These are phyloP conservation scores for Glaucomys volans DNA, from an alignment of 2,113 vertebrate species.

Conservation along the genomic window DNA sequence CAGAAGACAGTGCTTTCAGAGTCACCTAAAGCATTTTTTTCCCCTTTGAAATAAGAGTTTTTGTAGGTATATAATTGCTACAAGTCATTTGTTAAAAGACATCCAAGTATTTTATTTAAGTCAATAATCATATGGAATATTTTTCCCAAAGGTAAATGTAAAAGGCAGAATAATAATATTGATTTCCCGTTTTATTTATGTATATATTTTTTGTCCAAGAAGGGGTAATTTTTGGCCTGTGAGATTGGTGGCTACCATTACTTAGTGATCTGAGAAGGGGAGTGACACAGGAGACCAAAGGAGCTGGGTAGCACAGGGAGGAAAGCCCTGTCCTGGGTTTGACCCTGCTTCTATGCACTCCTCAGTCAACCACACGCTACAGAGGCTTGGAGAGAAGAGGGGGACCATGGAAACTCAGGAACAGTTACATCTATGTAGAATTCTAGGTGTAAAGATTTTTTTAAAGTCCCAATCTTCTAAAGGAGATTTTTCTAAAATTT, in stretches of 20 bases:
- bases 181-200: not conserved
- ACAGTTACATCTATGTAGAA: not conserved
- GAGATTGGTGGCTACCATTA: slow-evolving; percentile 18
- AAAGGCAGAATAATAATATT: slow-evolving; percentile 20
- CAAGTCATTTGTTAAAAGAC: slow-evolving; percentile 43
- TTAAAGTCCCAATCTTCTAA: not conserved
- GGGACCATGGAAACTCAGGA: not conserved
- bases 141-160: slow-evolving; percentile 34
- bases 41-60: slow-evolving; percentile 16
- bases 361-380: not conserved
- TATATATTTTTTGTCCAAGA: not conserved
- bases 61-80: not conserved
- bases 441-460: not conserved
- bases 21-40: not conserved
- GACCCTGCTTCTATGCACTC: not conserved
- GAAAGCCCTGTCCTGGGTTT: not conserved
- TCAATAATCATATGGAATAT: slow-evolving; percentile 16
- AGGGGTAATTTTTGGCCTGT: not conserved
- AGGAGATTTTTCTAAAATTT: slow-evolving; percentile 17
- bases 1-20: not conserved
- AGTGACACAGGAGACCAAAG: not conserved
- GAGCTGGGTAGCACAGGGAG: not conserved
- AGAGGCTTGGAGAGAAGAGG: not conserved
- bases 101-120: slow-evolving; percentile 45
- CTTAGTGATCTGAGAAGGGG: not conserved